Base-by-base conservation (phyloP, 2,113 vertebrate genomes). In the Syngnathus floridae region DNA sequence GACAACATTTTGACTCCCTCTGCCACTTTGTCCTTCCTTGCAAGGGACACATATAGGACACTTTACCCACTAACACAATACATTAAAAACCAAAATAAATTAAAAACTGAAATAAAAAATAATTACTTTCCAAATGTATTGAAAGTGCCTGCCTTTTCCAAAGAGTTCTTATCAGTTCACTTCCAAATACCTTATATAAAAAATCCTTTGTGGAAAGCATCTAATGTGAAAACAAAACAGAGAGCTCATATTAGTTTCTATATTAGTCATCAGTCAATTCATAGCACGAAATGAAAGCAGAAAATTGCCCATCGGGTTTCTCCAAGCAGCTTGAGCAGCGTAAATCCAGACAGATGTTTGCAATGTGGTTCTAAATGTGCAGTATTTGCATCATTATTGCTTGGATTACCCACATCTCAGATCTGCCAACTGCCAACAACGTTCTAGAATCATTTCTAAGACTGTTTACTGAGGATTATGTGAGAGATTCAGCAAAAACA, bases 311-410 rank as follows among this genome's bases (percentile, higher is more conserved):
- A 57, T 46, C 19, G 46, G 5, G 36, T 61, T 77, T 13, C 31
- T 51, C 11, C 16, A 14, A 82, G 66, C 67, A 80, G 74, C 64
- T 67, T 67, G 70, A 48, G 64, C 11, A 21, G 19, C 57, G 16
- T 62, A 73, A 54, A 79, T 66, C 57, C 35, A 7, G 38, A 69
- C 72, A 76, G 69, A 68, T 68, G 66, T 72, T 78, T 74, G 58
- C 13, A 37, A 35, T 0, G 19, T 66, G 61, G 51, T 56, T 72
- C 35, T 60, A 66, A 77, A 70, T 64, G 66, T 64, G 26, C 49
- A 71, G 64, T 71, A 75, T 75, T 73, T 75, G 57, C 67, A 63
- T 76, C 43, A 71, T 72, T 67, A 69, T 58, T 60, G 64, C 56
- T 4, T 68, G 58, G 54, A 70, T 72, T 72, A 70, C 37, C n/a